Base-by-base conservation (phyloP, 2,113 vertebrate species). In the Scatophagus argus region DNA sequence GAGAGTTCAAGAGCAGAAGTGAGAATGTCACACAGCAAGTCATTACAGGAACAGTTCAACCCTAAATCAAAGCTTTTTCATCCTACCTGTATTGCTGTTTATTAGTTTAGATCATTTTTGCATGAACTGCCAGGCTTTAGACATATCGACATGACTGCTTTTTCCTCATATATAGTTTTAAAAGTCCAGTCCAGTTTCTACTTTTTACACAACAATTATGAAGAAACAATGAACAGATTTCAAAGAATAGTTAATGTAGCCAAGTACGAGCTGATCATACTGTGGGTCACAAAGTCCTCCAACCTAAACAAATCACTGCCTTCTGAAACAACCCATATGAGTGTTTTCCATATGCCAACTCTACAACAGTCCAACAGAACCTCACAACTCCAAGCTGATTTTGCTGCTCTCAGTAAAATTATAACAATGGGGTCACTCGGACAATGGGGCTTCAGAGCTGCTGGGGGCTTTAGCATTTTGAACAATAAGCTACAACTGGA, bases 401-500 rank as follows among this genome's bases (percentile, higher is more conserved):
- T 60, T 11, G 29, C 25, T 60, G 54, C 41, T 25, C 17, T 60
- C 36, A 11, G 36, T 6, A 51, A 34, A 27, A 16, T 44, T 1
- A 44, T 1, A 10, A 8, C 4, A 46, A 58, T 12, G 32, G 51
- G 19, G 14, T 25, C 2, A 8, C 14, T 49, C 25, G 16, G 43
- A 27, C 23, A 8, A 3, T 4, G 43, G 8, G 19, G 31, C 2
- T 55, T 64, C 27, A 43, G 43, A 69, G 52, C 56, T 52, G 54
- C 44, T 2, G 23, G 19, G 61, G 43, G 13, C 6, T 27, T 41
- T 67, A 1, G n/a, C 2, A 23, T 16, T 43, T 54, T 34, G 12
- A 62, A 58, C 44, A n/a, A 17, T 9, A 38, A 61, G 72, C 79
- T 85, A 72, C 59, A n/a, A 52, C 47, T 47, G 44, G 52, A 54